Base-by-base conservation (phyloP, 2,888 invertebrate genomes). In the Drosophila neutralis region DNA sequence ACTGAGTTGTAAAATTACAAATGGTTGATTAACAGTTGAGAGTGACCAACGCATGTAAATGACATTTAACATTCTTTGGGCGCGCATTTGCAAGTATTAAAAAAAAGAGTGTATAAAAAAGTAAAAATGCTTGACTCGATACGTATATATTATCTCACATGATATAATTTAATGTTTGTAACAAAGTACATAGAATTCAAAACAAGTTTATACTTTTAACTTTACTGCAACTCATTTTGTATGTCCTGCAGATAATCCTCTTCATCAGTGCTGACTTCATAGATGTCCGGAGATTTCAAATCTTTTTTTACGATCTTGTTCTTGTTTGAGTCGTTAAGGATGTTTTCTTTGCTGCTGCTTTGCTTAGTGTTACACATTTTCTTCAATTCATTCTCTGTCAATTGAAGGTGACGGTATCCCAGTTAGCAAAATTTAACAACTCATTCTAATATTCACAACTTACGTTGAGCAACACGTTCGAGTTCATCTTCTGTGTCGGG, bases 401-500 rank as follows among this genome's bases (percentile, higher is more conserved):
- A 33, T 48, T 2, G 33, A 29, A n/a, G 11, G 15, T 36, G 0
- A 48, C 45, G 15, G 45, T 15, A 35, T 10, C 2, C 45, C 15
- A 31, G 38, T 60, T 45, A 31, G 1, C 33, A 31, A 5, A n/a
- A 27, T n/a, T 38, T 29, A n/a, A 42, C 7, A 48, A 36, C 2
- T 49, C 11, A 6, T 21, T 27, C 2, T 0, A 40, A 35, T n/a
- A 29, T 18, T 35, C 0, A 51, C 8, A 69, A 59, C 65, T 58
- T 59, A 91, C 90, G 72, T 72, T 84, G 62, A 29, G 78, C 69
- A 42, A 90, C 78, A 27, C 83, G 88, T 73, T 91, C 80, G 29
- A 93, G 82, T 76, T 93, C 93, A 65, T 93, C 93, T 38, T 93
- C 93, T 0, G 93, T 93, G 51, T 93, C 93, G 13, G 87, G 89